Base-by-base conservation (phyloP, 2,113 vertebrate genomes). In the Trematomus loennbergii region DNA sequence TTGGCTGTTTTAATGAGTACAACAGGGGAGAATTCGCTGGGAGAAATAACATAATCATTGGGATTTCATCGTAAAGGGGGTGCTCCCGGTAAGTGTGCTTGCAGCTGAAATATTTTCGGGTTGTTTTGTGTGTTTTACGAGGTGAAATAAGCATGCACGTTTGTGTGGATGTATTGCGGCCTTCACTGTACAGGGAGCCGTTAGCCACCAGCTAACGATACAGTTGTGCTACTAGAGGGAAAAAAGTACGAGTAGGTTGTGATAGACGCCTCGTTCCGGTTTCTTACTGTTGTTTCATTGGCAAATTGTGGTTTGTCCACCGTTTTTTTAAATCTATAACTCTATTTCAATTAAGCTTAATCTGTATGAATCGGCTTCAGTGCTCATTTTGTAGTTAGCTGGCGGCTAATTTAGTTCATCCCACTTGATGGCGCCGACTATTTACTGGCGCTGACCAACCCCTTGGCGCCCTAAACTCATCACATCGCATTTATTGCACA, bases 1-100 rank as follows among this genome's bases (percentile, higher is more conserved):
- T 95, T 95, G 92, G 85, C 89, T 92, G 90, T 90, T 93, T 95
- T 94, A 93, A 95, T 95, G 94, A 94, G 94, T 94, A 94, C 87
- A 93, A 93, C 93, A 93, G 86, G 93, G 91, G 82, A 83, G 81
- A 78, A 91, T 82, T 89, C 84, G 76, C 87, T 90, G 82, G 91
- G 91, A 91, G 92, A 89, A 88, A 90, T 93, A 64, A 92, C 93
- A 61, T 94, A 89, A 91, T 82, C 25, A 64, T 75, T 75, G 73
- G 72, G 25, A 43, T 91, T 89, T 89, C 70, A 74, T 67, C 78
- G 33, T 71, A 49, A 49, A 48, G 15, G 70, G 81, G 65, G 17
- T 36, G n/a, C 77, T 45, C 69, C 60, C 25, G 91, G 93, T 94
- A 72, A 89, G 93, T 90, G 29, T 29, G 46, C 50, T n/a, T 81